Base-by-base conservation (phyloP, 2,888 invertebrate species). In the Drosophila meridionalis region DNA sequence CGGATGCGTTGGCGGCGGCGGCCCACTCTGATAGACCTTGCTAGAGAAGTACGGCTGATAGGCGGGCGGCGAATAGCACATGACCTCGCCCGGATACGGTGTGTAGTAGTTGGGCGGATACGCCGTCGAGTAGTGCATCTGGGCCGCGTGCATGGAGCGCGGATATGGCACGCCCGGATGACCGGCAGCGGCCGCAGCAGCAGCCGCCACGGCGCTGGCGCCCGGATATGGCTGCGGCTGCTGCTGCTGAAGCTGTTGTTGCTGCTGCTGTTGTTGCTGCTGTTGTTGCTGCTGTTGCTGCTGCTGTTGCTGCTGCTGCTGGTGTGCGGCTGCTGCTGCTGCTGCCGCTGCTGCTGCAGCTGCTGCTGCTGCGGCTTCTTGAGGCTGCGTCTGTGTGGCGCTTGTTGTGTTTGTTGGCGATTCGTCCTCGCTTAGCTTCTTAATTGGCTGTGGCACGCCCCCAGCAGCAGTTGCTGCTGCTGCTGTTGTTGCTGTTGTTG, bases 31-130 rank as follows among this genome's bases (percentile, higher is more conserved):
- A 83, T 94, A 94, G 48, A 94, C 92, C 87, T 94, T 94, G 82
- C 94, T 92, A 67, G 94, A 93, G 82, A 93, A 94, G 63, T 94
- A 93, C 52, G 93, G 92, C 89, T 94, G 94, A 89, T 94, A 94
- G 83, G 94, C 94, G 83, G 94, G 94, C 78, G 94, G 92, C 76
- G 93, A 92, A 76, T 93, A 94, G 91, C 94, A 94, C 91, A 94
- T 92, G 72, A 93, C 93, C 82, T 93, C 93, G 80, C 92, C 91
- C 78, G 92, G 92, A 88, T 93, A 93, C 73, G 93, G 92, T 72
- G 93, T 74, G 70, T 93, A 93, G 76, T 93, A 93, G 83, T 91
- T 92, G 81, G 92, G 92, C 83, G 91, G 93, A 92, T 92, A 93
- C 78, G 93, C 92, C 72, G 93, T 91, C 64, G 93, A 91, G 68